These are phyloP conservation scores for Agriopis leucophaearia DNA, from an alignment of 2,888 invertebrate genomes.

Conservation along the genomic window DNA sequence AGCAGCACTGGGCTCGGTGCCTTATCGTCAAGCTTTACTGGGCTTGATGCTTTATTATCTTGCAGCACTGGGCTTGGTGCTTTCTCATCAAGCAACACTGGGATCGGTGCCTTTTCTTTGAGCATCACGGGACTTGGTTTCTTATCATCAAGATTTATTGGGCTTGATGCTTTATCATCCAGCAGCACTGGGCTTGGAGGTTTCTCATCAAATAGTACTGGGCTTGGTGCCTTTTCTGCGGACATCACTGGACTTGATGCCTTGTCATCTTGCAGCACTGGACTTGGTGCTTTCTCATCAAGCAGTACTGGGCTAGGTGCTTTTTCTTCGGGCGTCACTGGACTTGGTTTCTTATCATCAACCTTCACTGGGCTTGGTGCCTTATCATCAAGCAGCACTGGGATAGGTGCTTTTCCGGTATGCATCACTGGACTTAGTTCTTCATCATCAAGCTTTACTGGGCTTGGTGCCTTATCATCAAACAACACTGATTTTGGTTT, in stretches of 20 bases:
- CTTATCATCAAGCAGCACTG: not conserved
- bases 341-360: too few species aligned
- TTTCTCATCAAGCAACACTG: not conserved
- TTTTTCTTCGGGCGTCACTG: too few species aligned
- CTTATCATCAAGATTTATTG: not conserved
- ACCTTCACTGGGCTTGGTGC: too few species aligned
- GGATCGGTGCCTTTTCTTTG: constrained; percentile 20
- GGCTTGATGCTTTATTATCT: constrained; percentile 17
- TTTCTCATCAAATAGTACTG: constrained; percentile 18
- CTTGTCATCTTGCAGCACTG: not conserved
- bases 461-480: too few species aligned
- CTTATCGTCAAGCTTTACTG: constrained; percentile 14
- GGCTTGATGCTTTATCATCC: not conserved
- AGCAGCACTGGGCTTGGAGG: constrained; percentile 12
- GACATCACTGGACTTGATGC: not conserved
- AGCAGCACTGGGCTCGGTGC: constrained; percentile 14
- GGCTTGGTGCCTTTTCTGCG: not conserved
- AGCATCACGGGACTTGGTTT: not conserved
- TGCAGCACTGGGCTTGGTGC: constrained; percentile 17
- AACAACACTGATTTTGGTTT: too few species aligned
- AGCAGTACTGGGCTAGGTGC: too few species aligned
- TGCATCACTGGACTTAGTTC: not conserved
- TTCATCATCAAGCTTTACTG: not conserved
- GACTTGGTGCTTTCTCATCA: not conserved
- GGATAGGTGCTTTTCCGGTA: not conserved